Evolutionary conservation across 2,888 invertebrate species (phyloP).

Genomic region (Drosophila recens): DNA sequence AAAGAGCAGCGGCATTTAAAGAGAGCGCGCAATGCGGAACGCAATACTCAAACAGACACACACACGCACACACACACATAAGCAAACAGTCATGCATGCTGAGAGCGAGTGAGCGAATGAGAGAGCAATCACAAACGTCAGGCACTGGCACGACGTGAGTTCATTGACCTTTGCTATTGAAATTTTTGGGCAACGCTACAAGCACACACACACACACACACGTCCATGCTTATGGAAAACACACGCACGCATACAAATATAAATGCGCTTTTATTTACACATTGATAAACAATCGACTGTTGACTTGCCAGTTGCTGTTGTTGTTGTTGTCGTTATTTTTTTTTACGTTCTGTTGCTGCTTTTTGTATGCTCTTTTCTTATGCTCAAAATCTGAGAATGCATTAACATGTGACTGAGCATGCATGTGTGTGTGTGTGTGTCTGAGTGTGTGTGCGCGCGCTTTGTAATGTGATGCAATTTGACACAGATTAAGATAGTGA

Average conservation of each 20-base stretch:
- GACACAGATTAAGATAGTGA: constrained; percentile 58
- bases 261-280: constrained; percentile 68
- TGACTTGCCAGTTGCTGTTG: constrained; percentile 50
- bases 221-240: constrained; percentile 14
- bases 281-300: constrained; percentile 75
- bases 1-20: constrained; percentile 29
- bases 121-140: constrained; percentile 40
- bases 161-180: constrained; percentile 84
- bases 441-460: constrained; percentile 11
- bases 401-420: constrained; percentile 3
- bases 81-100: constrained; percentile 17
- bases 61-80: not conserved
- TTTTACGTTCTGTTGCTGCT: constrained; percentile 4
- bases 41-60: constrained; percentile 28
- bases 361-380: constrained; percentile 12
- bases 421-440: constrained; percentile 7
- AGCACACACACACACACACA: constrained; percentile 37
- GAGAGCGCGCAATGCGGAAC: constrained; percentile 55
- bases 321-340: constrained; percentile 39
- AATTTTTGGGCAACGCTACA: constrained; percentile 74
- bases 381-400: constrained; percentile 20
- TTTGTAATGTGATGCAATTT: constrained; percentile 55
- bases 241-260: constrained; percentile 31
- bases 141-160: constrained; percentile 66
- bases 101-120: constrained; percentile 14